phyloP scores from a whole-genome alignment of 2,888 invertebrate genomes.

The Diarsia dahlii region DNA sequence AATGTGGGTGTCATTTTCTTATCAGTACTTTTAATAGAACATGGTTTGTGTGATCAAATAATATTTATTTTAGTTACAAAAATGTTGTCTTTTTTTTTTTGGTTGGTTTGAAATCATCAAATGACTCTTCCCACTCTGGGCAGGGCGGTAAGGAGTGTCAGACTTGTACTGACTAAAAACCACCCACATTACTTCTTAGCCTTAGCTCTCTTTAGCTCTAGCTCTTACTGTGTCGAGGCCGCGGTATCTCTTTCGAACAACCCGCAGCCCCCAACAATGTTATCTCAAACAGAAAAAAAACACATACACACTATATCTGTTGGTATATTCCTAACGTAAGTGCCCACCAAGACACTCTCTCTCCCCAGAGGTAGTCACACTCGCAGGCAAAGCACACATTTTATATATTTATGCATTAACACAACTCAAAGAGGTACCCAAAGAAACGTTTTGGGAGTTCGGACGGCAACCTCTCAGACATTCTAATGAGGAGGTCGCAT shows the following conservation, averaged over 20 bases:
- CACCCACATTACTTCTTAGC: too few relatives aligned
- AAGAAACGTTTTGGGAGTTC: conserved; percentile 80
- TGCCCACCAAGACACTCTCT: conserved; percentile 30
- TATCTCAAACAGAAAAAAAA: not conserved
- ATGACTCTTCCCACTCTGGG: too few relatives aligned
- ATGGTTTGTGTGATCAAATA: not conserved
- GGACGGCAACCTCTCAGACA: conserved; percentile 82
- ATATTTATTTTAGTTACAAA: too few relatives aligned
- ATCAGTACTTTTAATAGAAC: not conserved
- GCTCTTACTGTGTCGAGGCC: too few relatives aligned
- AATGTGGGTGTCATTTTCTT: not conserved
- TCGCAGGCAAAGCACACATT: conserved; percentile 68
- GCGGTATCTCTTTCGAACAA: too few relatives aligned
- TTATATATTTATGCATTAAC: conserved; percentile 75
- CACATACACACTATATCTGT: not conserved
- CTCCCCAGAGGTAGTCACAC: conserved; percentile 44
- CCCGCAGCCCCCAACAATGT: not conserved
- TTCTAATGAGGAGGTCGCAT: conserved; percentile 81
- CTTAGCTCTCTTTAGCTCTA: too few relatives aligned
- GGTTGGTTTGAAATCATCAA: too few relatives aligned
- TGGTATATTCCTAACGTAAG: not conserved
- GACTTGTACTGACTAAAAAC: too few relatives aligned
- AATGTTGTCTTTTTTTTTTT: too few relatives aligned
- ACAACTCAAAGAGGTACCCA: conserved; percentile 76
- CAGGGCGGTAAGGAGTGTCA: too few relatives aligned